A percentile compares a stretch with the other conserved stretches of the same genome.
Evolutionary conservation across 2,888 invertebrate species (phyloP).

Genomic region (Synanthedon vespiformis): DNA sequence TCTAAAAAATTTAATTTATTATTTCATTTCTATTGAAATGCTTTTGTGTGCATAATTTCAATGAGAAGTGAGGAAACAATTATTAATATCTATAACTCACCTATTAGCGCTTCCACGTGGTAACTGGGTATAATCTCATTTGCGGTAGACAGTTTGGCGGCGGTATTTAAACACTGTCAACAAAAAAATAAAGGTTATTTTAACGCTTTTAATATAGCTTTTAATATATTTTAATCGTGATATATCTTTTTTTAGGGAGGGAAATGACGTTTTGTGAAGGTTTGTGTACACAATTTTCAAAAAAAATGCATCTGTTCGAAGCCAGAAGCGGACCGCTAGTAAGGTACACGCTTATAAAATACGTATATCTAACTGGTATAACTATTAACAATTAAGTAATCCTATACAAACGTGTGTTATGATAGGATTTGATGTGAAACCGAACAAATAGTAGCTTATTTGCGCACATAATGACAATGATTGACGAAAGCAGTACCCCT

Average conservation of each 20-base stretch:
- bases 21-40: too few species aligned
- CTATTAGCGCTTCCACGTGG: constrained; percentile 68
- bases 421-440: constrained; percentile 19
- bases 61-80: background rate
- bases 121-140: constrained; percentile 62
- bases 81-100: constrained; percentile 25
- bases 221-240: too few species aligned
- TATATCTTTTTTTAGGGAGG: too few species aligned
- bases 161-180: constrained; percentile 50
- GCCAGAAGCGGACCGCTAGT: too few species aligned
- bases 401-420: background rate
- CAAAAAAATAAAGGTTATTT: constrained; percentile 9
- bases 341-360: too few species aligned
- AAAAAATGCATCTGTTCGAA: too few species aligned
- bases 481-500: constrained; percentile 33
- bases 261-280: too few species aligned
- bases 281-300: too few species aligned
- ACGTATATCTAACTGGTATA: background rate
- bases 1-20: too few species aligned
- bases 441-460: constrained; percentile 36
- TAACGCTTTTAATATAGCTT: too few species aligned
- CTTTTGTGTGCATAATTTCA: too few species aligned
- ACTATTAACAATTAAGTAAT: background rate
- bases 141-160: constrained; percentile 70
- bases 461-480: constrained; percentile 35